Evolutionary conservation across 2,113 vertebrate species (phyloP), one percentile per base, ranked within the genome.

Genomic region (Dendrocopos noguchii): DNA sequence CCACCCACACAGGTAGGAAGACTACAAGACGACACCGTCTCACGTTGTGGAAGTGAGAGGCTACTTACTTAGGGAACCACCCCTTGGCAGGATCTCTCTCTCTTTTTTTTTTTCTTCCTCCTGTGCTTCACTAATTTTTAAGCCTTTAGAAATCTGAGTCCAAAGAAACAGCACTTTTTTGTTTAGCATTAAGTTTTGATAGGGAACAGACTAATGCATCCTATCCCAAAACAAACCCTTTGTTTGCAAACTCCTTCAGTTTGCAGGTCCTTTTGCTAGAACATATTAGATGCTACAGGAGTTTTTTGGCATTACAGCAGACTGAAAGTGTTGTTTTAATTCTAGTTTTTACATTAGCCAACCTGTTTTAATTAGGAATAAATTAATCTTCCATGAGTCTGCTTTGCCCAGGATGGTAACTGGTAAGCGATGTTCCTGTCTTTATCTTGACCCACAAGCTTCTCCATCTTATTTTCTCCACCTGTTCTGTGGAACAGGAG

Each of bases 61-160:
- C 77, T 65, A 52, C 19, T 87, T 74, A 60, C 8, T 71, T 42
- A 73, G 60, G 81, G 84, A 96, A 80, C 93, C 91, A 94, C 93
- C 86, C 91, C 92, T 94, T 92, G 74, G 91, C 84, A 95, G 87
- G 19, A 29, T 8, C 12, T 42, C 10, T 59, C 59, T 52, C 59
- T 61, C 28, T 9, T 16, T 56, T 39, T 18, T 73, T n/a, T 29
- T 14, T 20, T 4, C 4, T 9, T 3, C 5, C 2, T 25, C 9
- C 21, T 6, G 18, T 19, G 73, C 31, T 71, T 85, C 11, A 75
- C n/a, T 66, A 15, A 22, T 36, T 87, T 84, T 85, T 71, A 85
- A 93, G 76, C 31, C 76, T 80, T 76, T 76, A 50, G 65, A 87
- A 93, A 63, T 42, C 70, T 14, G 33, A 65, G 55, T 55, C 63